A percentile compares a stretch with the other conserved stretches of the same genome.
Evolutionary conservation across 2,113 vertebrate species (phyloP).

Genomic region (Grammomys dolichurus): DNA sequence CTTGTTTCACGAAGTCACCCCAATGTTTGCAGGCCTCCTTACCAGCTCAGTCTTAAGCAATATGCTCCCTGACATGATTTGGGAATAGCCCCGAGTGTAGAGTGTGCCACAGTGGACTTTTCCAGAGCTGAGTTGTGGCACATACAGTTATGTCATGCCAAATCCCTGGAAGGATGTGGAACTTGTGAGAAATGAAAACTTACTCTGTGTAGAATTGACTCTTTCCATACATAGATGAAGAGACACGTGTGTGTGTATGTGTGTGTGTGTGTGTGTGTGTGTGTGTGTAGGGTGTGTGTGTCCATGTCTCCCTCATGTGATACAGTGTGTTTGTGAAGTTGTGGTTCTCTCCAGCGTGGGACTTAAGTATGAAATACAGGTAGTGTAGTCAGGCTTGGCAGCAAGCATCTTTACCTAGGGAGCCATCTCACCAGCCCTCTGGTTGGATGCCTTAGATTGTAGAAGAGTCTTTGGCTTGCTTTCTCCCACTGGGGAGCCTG

Average conservation of each 20-base stretch:
- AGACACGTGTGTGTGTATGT: too few relatives aligned
- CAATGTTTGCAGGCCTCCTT: background rate
- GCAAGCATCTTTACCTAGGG: background rate
- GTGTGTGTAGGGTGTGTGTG: background rate
- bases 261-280: background rate
- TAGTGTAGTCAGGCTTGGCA: background rate
- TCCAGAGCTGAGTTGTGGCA: background rate
- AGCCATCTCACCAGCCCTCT: background rate
- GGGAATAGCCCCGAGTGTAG: background rate
- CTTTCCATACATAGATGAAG: background rate
- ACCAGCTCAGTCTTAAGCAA: background rate
- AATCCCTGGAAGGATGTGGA: background rate
- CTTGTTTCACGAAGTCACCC: background rate
- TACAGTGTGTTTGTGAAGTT: background rate
- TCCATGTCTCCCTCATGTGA: background rate
- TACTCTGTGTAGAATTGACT: background rate
- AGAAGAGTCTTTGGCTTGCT: background rate
- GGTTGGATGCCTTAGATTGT: background rate
- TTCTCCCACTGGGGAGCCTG: background rate
- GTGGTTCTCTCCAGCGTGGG: background rate
- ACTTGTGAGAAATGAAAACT: background rate
- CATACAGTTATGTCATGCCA: background rate
- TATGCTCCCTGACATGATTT: background rate
- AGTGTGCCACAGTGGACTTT: background rate
- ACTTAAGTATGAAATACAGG: background rate